Evolutionary conservation across 2,113 vertebrate species (phyloP), one percentile per base, ranked within the genome.

Genomic region (Abramis brama): DNA sequence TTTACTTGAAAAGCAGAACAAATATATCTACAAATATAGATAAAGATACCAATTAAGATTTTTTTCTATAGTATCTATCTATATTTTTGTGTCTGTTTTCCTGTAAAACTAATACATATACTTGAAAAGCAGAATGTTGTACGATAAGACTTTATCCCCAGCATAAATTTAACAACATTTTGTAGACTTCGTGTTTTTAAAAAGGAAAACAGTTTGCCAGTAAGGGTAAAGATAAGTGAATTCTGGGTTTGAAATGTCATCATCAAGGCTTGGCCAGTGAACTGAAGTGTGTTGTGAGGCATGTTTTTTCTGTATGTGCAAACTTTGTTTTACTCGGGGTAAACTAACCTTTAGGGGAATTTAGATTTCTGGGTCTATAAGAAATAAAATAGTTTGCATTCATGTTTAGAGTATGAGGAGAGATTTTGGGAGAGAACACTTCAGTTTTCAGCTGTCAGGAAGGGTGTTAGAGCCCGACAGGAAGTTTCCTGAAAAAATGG

Each of bases 391-490:
- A 23, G 8, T 23, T 9, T 75, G 73, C 23, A n/a, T 57, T 36
- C 5, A 36, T 79, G 27, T n/a, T 45, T 47, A 64, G 43, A 39
- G 9, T 21, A 8, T 79, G 21, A 23, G 43, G 8, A 43, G 39
- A 43, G 8, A 60, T n/a, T 79, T 36, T 15, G 27, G 55, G 15
- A 43, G 36, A 57, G 47, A 55, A 36, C 47, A 12, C 6, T 21
- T 79, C 6, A 25, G n/a, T 43, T 15, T 36, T 62, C 52, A 36
- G 27, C 11, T 57, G 81, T 39, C 45, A 70, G 82, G 82, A 83
- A 83, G 66, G 81, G 50, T 57, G 81, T 83, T 57, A 10, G 21
- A 39, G 68, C 21, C 50, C 7, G 50, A 74, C 30, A 71, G 82
- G 68, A 83, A 83, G 50, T 23, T 55, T 83, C 30, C 47, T 59